phyloP scores from a whole-genome alignment of 2,888 invertebrate species.

The Oligia fasciuncula region DNA sequence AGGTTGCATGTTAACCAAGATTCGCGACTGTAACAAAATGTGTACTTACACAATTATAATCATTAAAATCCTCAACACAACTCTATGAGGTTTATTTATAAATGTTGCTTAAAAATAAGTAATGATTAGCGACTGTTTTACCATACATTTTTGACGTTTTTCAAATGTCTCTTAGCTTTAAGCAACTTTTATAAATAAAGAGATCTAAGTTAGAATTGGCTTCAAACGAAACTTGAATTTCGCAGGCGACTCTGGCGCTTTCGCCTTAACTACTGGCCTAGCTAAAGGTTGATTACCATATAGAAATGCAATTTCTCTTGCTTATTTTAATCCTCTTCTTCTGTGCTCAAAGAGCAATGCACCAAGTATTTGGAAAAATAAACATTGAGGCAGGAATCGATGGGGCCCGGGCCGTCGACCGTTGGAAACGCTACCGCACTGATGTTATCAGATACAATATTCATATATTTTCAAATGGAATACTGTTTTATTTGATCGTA shows the following conservation, averaged over 20 bases:
- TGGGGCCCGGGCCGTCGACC: constrained; percentile 53
- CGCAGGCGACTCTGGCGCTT: neutral
- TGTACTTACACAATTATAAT: too few relatives aligned
- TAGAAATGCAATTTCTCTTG: neutral
- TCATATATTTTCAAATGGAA: constrained; percentile 33
- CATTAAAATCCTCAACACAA: too few relatives aligned
- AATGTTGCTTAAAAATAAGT: too few relatives aligned
- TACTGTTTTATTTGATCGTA: constrained; percentile 38
- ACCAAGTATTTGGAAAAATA: constrained; percentile 29
- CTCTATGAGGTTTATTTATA: too few relatives aligned
- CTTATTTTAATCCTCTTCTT: neutral
- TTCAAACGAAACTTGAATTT: too few relatives aligned
- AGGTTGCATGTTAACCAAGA: too few relatives aligned
- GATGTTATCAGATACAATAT: constrained; percentile 46
- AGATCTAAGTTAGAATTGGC: too few relatives aligned
- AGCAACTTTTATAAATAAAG: too few relatives aligned
- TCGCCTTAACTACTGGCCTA: neutral
- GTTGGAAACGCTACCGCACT: constrained; percentile 20
- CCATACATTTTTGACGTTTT: too few relatives aligned
- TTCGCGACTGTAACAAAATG: too few relatives aligned
- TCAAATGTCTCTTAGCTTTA: too few relatives aligned
- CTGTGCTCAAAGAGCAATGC: constrained; percentile 12
- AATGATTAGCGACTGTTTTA: too few relatives aligned
- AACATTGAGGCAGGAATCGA: constrained; percentile 46
- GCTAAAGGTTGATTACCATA: neutral